These are phyloP conservation scores for Lasius platythorax DNA, from an alignment of 2,888 invertebrate genomes.

Conservation along the genomic window DNA sequence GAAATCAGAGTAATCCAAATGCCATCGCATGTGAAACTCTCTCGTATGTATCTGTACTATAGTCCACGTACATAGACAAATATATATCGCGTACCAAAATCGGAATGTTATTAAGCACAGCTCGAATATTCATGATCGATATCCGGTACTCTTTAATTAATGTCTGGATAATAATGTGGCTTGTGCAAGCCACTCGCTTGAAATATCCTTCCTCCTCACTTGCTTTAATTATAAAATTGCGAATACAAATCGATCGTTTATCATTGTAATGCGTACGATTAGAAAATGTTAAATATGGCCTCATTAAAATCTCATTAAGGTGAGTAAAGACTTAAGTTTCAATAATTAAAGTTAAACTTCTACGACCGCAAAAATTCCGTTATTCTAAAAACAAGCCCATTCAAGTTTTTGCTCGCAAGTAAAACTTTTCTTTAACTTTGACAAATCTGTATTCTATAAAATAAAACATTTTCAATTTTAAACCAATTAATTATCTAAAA, in stretches of 20 bases:
- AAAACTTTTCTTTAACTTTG: background rate
- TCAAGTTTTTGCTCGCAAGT: background rate
- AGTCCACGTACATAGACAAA: background rate
- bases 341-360: background rate
- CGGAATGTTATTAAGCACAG: constrained; percentile 49
- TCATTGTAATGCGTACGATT: constrained; percentile 1
- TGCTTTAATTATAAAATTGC: constrained; percentile 43
- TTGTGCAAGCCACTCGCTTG: constrained; percentile 23
- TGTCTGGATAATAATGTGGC: constrained; percentile 44
- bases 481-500: background rate
- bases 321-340: background rate
- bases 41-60: constrained; percentile 9
- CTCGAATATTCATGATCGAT: constrained; percentile 57
- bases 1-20: constrained; percentile 72
- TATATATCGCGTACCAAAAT: constrained; percentile 42
- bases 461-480: background rate
- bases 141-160: constrained; percentile 52
- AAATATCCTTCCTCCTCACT: constrained; percentile 26
- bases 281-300: constrained; percentile 24
- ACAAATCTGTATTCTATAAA: background rate
- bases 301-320: constrained; percentile 1
- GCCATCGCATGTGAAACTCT: constrained; percentile 23
- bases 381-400: background rate
- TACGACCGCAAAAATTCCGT: background rate
- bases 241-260: constrained; percentile 24